These are phyloP conservation scores for Xiphophorus couchianus DNA, from an alignment of 2,113 vertebrate species.

Conservation along the genomic window DNA sequence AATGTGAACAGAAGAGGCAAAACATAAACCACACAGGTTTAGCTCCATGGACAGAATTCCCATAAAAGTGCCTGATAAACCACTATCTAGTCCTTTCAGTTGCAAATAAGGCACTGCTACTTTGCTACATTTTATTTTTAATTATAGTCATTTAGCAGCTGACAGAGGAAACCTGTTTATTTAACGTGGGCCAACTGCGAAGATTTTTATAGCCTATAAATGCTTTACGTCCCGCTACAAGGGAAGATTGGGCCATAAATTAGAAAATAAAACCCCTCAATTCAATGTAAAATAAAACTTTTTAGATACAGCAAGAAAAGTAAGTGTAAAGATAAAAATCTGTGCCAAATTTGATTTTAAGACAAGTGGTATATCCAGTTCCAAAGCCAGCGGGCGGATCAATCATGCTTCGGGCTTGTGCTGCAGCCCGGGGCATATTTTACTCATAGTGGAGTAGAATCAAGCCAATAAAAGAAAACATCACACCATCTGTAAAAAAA, in stretches of 20 bases:
- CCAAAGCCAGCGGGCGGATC: neutral
- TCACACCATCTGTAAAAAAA: neutral
- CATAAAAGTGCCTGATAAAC: neutral
- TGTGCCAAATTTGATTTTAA: neutral
- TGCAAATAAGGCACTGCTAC: neutral
- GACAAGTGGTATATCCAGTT: neutral
- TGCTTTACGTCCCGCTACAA: neutral
- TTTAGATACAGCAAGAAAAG: neutral
- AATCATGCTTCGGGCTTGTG: neutral
- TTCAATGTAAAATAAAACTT: neutral
- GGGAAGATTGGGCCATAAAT: neutral
- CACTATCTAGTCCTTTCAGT: neutral
- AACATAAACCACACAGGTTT: neutral
- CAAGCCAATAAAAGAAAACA: conserved; percentile 2
- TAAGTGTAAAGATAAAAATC: neutral
- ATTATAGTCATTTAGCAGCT: neutral
- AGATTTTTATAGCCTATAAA: neutral
- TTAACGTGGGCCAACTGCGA: neutral
- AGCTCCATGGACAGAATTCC: neutral
- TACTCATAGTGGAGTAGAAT: neutral
- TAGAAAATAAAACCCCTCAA: neutral
- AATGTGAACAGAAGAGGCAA: neutral
- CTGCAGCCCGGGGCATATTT: neutral
- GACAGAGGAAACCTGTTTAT: neutral
- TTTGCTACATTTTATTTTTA: neutral